These are phyloP conservation scores for Malurus splendens DNA, from an alignment of 2,797 vertebrate genomes.

Conservation along the genomic window DNA sequence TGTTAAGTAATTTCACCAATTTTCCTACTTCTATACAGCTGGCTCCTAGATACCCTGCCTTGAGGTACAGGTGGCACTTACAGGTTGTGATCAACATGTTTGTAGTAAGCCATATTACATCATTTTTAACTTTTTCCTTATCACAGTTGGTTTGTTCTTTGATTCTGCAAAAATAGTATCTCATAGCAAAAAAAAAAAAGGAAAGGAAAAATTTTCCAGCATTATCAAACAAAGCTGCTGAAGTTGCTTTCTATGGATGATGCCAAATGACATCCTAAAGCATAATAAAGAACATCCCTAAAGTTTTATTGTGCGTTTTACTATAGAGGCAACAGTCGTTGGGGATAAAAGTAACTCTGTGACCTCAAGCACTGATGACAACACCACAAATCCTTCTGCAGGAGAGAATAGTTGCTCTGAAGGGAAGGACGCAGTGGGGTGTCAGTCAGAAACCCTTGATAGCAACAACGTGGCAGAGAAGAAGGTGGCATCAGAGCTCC, in stretches of 20 bases:
- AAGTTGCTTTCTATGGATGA: conserved; percentile 14
- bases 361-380: conserved; percentile 71
- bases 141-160: not conserved
- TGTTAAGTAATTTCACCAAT: not conserved
- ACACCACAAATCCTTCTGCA: conserved; percentile 65
- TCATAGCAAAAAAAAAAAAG: not conserved
- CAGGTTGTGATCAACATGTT: not conserved
- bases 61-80: not conserved
- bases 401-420: conserved; percentile 69
- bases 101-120: not conserved
- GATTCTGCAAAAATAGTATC: not conserved
- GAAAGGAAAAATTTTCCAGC: not conserved
- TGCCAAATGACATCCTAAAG: conserved; percentile 42
- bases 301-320: conserved; percentile 74
- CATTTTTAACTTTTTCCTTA: not conserved
- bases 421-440: conserved; percentile 67
- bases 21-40: not conserved
- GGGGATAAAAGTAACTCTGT: conserved; percentile 78
- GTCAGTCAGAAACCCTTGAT: conserved; percentile 69
- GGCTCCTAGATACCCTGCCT: not conserved
- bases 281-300: conserved; percentile 64
- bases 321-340: conserved; percentile 77
- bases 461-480: conserved; percentile 73
- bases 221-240: not conserved
- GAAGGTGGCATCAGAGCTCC: conserved; percentile 74